A percentile compares a stretch with the other conserved stretches of the same genome.
Conservation (phyloP, 1,140 invertebrate species). For the Anadara kagoshimensis region DNA sequence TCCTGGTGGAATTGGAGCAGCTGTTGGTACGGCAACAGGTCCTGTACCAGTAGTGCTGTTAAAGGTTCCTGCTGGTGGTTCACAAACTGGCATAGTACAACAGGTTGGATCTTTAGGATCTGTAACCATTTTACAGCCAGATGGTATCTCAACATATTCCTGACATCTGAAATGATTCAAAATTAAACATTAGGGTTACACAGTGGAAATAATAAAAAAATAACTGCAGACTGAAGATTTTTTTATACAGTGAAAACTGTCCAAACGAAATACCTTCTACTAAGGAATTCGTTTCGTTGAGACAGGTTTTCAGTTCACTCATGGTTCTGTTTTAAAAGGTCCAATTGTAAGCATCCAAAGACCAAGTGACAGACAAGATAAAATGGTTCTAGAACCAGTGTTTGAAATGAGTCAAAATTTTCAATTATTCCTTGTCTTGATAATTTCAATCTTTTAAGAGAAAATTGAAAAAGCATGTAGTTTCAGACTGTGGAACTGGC, state of each 20-base stretch:
- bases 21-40: slow-evolving; percentile 16
- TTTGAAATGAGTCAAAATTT: too few species aligned
- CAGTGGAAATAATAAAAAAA: not conserved
- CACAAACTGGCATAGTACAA: slow-evolving; percentile 46
- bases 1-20: slow-evolving; percentile 9
- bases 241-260: not conserved
- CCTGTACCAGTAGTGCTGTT: slow-evolving; percentile 21
- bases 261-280: not conserved
- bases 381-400: too few species aligned
- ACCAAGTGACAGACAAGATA: too few species aligned
- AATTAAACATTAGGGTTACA: not conserved
- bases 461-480: too few species aligned
- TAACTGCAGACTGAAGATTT: not conserved
- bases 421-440: too few species aligned
- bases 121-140: slow-evolving; percentile 37
- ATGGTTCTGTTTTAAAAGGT: too few species aligned
- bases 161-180: slow-evolving; percentile 38
- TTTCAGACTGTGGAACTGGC: too few species aligned
- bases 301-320: too few species aligned
- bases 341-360: too few species aligned
- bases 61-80: slow-evolving; percentile 12
- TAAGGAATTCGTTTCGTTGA: not conserved
- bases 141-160: slow-evolving; percentile 32
- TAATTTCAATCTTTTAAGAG: too few species aligned
- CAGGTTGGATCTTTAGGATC: slow-evolving; percentile 49